A percentile compares a stretch with the other conserved stretches of the same genome.
Evolutionary conservation across 2,888 invertebrate species (phyloP).

Genomic region (Meiosimyza platycephala): DNA sequence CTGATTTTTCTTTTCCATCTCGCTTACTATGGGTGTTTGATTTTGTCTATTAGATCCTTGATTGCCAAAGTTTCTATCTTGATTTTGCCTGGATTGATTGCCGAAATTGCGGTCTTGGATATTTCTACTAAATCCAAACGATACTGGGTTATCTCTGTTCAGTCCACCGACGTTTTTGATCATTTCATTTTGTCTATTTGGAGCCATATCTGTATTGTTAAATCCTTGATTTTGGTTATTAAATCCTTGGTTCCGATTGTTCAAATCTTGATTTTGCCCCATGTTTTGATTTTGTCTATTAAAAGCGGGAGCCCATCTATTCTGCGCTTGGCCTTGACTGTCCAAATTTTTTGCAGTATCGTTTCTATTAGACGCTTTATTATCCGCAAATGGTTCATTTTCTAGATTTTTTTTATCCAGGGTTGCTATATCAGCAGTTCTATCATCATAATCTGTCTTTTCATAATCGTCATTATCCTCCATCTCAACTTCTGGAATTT

Average conservation of each 20-base stretch:
- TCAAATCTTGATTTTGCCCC: not conserved
- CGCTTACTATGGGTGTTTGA: not conserved
- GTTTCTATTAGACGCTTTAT: not conserved
- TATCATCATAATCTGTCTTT: not conserved
- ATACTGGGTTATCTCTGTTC: not conserved
- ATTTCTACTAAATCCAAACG: slow-evolving; percentile 9
- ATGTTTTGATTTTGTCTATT: not conserved
- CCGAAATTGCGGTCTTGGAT: slow-evolving; percentile 14
- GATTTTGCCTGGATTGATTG: slow-evolving; percentile 3
- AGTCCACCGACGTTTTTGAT: not conserved
- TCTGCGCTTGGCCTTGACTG: not conserved
- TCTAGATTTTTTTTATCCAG: not conserved
- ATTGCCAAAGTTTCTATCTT: not conserved
- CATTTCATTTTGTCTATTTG: not conserved
- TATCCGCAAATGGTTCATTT: not conserved
- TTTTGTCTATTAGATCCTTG: not conserved
- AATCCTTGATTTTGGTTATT: not conserved
- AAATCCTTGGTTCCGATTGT: too few relatives aligned
- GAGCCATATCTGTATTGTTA: too few relatives aligned
- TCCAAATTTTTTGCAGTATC: not conserved
- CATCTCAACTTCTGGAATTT: slow-evolving; percentile 1
- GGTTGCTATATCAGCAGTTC: not conserved
- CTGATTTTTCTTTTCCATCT: not conserved
- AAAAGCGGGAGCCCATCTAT: not conserved
- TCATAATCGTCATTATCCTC: not conserved